Evolutionary conservation across 2,113 vertebrate species (phyloP).

Genomic region (Ascaphus truei): DNA sequence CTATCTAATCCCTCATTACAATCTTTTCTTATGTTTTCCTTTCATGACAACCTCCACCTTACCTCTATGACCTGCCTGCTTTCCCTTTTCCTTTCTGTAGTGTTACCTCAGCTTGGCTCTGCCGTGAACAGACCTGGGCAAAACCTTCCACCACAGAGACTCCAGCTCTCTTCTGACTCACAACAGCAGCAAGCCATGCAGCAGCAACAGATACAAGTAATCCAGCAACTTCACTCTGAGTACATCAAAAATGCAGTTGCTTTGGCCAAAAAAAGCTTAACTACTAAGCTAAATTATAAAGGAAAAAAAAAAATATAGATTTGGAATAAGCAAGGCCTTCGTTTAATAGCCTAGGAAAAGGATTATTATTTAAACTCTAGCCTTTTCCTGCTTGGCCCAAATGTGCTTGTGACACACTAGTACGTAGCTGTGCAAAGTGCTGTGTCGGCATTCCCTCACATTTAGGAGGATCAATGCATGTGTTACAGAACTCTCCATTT

Average conservation of each 20-base stretch:
- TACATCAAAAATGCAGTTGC: conserved; percentile 55
- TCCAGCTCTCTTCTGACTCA: conserved; percentile 80
- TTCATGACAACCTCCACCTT: too few species aligned
- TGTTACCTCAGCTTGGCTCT: conserved; percentile 97
- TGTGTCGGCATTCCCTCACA: background rate
- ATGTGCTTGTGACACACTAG: background rate
- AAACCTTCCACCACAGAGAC: conserved; percentile 87
- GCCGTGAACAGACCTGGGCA: conserved; percentile 90
- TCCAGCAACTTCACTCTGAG: conserved; percentile 82
- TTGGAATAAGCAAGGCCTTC: background rate
- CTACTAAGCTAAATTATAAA: background rate
- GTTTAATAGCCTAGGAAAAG: too few species aligned
- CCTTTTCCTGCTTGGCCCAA: background rate
- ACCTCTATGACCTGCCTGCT: conserved; percentile 61
- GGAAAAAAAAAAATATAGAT: too few species aligned
- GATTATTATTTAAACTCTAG: too few species aligned
- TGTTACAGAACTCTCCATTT: background rate
- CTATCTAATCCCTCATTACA: too few species aligned
- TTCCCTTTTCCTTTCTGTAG: conserved; percentile 72
- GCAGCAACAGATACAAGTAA: conserved; percentile 96
- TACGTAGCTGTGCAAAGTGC: background rate
- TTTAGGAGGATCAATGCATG: background rate
- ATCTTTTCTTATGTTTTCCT: too few species aligned
- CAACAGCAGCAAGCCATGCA: conserved; percentile 67
- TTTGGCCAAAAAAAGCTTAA: conserved; percentile 55